Evolutionary conservation across 2,113 vertebrate species (phyloP), one percentile per base, ranked within the genome.

Genomic region (Chloropsis cyanopogon): DNA sequence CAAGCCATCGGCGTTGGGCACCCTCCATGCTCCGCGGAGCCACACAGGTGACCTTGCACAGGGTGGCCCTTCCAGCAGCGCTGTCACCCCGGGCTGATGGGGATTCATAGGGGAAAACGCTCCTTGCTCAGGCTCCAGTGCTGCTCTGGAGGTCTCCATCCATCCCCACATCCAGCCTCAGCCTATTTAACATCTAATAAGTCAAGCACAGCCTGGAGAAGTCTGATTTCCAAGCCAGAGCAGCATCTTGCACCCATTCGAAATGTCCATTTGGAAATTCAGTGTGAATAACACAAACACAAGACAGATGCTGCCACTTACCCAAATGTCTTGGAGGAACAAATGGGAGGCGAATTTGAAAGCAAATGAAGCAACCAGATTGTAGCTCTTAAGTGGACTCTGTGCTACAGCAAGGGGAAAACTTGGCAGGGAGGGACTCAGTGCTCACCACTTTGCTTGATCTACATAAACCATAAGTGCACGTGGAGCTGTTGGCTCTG

Each of bases 221-320:
- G 88, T 69, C 93, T 94, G 90, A 57, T 95, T 96, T 93, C 79
- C 82, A 52, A 96, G 96, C 94, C 95, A 95, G 95, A 92, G 95
- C 35, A 93, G 93, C 95, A 97, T 96, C 92, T 94, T 97, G 95
- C 95, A 64, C 85, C 94, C 90, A 92, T 94, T 96, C 29, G 95
- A 95, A 94, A 93, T 8, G 95, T 96, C 95, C 96, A 61, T 96
- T 96, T 96, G 92, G 94, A 97, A 97, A 97, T 96, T 94, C 96
- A 96, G 95, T 49, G 94, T 95, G 95, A 96, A 97, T 95, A 96
- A 93, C 92, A 95, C 93, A 97, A 97, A 96, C 92, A 88, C 85
- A 82, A 95, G 95, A 50, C 96, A 97, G 96, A 96, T 96, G 94
- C 95, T 95, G 95, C 96, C 90, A 95, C 96, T 97, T 96, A 88